Percentiles rank a stretch among this genome's conserved stretches.
phyloP scores from a whole-genome alignment of 2,797 vertebrate genomes.

The Amblyopsis hoosieri region DNA sequence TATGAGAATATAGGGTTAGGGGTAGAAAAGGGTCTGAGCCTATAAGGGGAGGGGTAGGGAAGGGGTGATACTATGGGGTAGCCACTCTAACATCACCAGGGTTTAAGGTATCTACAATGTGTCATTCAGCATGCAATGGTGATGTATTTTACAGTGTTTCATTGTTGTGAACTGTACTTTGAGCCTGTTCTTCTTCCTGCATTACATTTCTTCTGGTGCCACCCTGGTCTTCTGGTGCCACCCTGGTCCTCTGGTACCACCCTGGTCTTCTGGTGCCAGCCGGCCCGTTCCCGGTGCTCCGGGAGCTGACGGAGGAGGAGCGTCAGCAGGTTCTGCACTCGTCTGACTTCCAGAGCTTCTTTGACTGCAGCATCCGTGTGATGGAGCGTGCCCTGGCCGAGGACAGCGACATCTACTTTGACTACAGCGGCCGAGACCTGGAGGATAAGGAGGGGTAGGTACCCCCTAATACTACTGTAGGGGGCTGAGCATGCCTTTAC shows the following conservation, averaged over 20 bases:
- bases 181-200: no score
- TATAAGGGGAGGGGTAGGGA: no score
- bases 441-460: constrained; percentile 95
- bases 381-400: constrained; percentile 94
- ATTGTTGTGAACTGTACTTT: no score
- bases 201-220: background rate
- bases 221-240: constrained; percentile 1
- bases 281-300: constrained; percentile 55
- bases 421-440: constrained; percentile 90
- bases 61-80: no score
- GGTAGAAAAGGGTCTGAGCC: no score
- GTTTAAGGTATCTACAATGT: no score
- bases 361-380: constrained; percentile 93
- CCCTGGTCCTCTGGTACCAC: background rate
- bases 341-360: constrained; percentile 96
- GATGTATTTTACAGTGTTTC: no score
- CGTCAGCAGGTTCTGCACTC: constrained; percentile 96
- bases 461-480: no score
- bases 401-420: constrained; percentile 93
- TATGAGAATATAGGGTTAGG: no score
- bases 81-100: no score
- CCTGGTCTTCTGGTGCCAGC: background rate
- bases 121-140: no score
- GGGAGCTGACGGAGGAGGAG: constrained; percentile 95
- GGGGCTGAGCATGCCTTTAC: constrained; percentile 9